phyloP scores from a whole-genome alignment of 2,888 invertebrate genomes.

The Agrotis puta region DNA sequence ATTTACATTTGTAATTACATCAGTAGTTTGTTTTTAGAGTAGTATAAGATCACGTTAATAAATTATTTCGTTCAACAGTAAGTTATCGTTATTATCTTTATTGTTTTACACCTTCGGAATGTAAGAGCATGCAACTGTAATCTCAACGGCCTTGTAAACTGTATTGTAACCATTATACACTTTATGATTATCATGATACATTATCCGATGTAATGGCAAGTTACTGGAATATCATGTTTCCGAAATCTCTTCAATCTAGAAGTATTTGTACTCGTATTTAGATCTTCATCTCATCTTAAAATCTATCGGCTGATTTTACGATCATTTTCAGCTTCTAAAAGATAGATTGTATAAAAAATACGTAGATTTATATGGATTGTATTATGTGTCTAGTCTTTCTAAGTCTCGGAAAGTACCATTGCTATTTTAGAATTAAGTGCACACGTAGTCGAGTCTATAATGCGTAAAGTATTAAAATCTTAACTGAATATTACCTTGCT shows the following conservation, averaged over 20 bases:
- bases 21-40: slow-evolving; percentile 9
- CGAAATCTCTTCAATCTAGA: background rate
- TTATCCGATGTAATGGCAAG: slow-evolving; percentile 25
- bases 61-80: slow-evolving; percentile 42
- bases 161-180: slow-evolving; percentile 34
- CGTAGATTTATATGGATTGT: too few relatives aligned
- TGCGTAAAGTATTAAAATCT: background rate
- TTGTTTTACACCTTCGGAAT: slow-evolving; percentile 43
- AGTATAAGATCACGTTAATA: slow-evolving; percentile 35
- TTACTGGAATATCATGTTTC: slow-evolving; percentile 11
- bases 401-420: too few relatives aligned
- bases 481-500: background rate
- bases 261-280: background rate
- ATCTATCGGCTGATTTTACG: background rate
- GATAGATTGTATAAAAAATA: too few relatives aligned
- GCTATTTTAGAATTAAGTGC: background rate
- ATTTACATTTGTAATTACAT: background rate
- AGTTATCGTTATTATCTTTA: slow-evolving; percentile 45
- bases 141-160: slow-evolving; percentile 50
- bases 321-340: background rate
- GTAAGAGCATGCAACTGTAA: slow-evolving; percentile 46
- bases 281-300: background rate
- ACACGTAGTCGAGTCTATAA: background rate
- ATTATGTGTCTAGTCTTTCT: too few relatives aligned
- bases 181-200: slow-evolving; percentile 17